phyloP scores from a whole-genome alignment of 2,888 invertebrate genomes.

The Tholera decimalis region DNA sequence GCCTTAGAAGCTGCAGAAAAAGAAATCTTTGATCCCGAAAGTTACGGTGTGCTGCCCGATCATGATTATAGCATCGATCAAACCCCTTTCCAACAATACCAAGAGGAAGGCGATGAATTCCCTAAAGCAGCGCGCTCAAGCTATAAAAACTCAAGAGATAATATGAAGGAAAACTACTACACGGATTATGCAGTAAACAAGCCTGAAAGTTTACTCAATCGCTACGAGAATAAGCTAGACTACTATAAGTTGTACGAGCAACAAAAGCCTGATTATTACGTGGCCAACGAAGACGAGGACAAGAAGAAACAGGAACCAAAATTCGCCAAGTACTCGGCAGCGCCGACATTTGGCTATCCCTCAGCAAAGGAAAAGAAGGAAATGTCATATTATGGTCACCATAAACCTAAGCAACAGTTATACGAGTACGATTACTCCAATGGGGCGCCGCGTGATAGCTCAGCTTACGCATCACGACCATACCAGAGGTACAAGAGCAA shows the following conservation, averaged over 20 bases:
- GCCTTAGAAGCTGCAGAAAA: conserved; percentile 76
- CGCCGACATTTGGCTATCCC: conserved; percentile 72
- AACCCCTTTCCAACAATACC: conserved; percentile 82
- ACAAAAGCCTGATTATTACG: conserved; percentile 79
- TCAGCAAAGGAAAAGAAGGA: conserved; percentile 72
- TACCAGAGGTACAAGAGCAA: conserved; percentile 75
- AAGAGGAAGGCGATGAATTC: conserved; percentile 79
- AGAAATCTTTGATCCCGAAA: conserved; percentile 81
- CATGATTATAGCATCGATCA: conserved; percentile 77
- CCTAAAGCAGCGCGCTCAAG: conserved; percentile 79
- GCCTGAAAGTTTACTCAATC: conserved; percentile 80
- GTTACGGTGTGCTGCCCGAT: conserved; percentile 77
- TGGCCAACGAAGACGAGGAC: conserved; percentile 66
- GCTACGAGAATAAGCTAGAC: conserved; percentile 79
- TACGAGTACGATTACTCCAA: conserved; percentile 81
- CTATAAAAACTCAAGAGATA: conserved; percentile 83
- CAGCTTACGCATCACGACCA: conserved; percentile 80
- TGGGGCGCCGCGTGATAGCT: conserved; percentile 77
- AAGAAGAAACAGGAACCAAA: conserved; percentile 74
- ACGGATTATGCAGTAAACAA: conserved; percentile 82
- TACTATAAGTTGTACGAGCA: conserved; percentile 84
- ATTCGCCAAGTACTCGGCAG: conserved; percentile 75
- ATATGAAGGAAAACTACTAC: conserved; percentile 83
- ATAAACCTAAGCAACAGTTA: conserved; percentile 75
- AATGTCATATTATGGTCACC: conserved; percentile 77